Base-by-base conservation (phyloP, 2,797 vertebrate genomes). In the Loris lydekkerianus region DNA sequence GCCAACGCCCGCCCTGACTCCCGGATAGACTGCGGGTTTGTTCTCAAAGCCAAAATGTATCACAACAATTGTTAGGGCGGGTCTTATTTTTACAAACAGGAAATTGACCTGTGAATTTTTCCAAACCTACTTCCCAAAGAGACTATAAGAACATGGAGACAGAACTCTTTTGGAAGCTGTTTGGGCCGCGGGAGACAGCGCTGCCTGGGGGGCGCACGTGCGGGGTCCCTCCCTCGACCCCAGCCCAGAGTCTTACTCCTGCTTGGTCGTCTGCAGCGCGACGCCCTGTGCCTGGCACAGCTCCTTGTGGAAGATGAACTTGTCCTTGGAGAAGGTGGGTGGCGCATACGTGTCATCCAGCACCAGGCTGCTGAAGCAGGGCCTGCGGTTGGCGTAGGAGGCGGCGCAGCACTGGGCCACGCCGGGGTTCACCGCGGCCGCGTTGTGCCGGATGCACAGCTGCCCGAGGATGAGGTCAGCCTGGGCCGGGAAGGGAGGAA, bases 381-480 rank as follows among this genome's bases (percentile, higher is more conserved):
- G 96, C 69, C 97, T 95, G 69, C 97, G 95, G 81, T 97, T 92
- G 76, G 97, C 94, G 7, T 97, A 98, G 0, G 97, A 97, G 13
- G 96, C 92, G 13, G 53, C 73, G 65, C 97, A 98, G 93, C 97
- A 98, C 3, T 89, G 96, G 31, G 49, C 92, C 2, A 97, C 85
- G 0, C 94, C 78, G 9, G 97, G 61, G 40, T 97, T 98, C 67
- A 98, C 5, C 10, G 97, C 93, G 1, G 3, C 75, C 6, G 58
- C 63, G 34, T 96, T 95, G 0, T 97, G 97, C 40, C 95, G 89
- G 60, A 96, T 85, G 65, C 97, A 97, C 43, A 97, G 49, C 1
- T 97, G 96, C 40, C 97, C 96, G 2, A 97, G 86, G 49, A 97
- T 96, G 20, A 97, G 15, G 60, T 97, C 97, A 67, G 97, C 96